These are phyloP conservation scores for Craniophora ligustri DNA, from an alignment of 2,888 invertebrate genomes.

Conservation along the genomic window DNA sequence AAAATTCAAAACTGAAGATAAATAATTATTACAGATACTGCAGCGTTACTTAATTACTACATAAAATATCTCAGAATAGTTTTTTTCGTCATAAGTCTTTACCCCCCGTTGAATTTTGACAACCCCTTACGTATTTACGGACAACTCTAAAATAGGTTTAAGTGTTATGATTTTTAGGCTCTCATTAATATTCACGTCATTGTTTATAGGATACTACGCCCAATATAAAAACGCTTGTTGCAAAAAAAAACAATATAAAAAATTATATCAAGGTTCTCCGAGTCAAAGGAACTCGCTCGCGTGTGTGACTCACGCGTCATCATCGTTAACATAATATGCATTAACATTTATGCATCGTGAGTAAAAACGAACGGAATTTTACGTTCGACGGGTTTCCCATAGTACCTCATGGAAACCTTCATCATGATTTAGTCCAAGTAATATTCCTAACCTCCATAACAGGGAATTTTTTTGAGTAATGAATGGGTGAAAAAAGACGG, in stretches of 20 bases:
- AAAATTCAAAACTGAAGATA: too few species aligned
- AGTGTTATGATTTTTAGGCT: too few species aligned
- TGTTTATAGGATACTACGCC: too few species aligned
- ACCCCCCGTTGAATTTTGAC: too few species aligned
- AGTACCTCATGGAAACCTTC: conserved; percentile 31
- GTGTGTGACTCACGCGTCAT: conserved; percentile 36
- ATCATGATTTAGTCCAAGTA: conserved; percentile 16
- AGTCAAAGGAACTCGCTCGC: conserved; percentile 3
- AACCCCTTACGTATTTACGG: too few species aligned
- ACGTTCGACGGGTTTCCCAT: conserved; percentile 45
- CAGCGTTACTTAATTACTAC: too few species aligned
- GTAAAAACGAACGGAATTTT: conserved; percentile 45
- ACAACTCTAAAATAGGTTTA: too few species aligned
- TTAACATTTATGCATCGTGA: conserved; percentile 44
- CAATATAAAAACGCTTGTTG: too few species aligned
- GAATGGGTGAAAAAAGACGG: conserved; percentile 25
- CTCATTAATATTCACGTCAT: too few species aligned
- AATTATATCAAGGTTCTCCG: conserved; percentile 9
- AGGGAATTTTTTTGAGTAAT: conserved; percentile 24
- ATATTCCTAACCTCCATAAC: conserved; percentile 32
- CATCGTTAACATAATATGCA: conserved; percentile 29
- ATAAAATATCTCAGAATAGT: too few species aligned
- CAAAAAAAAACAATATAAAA: conserved; percentile 19
- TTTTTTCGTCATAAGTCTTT: too few species aligned
- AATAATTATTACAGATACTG: too few species aligned